Evolutionary conservation across 2,113 vertebrate species (phyloP), one percentile per base, ranked within the genome.

Genomic region (Pseudopipra pipra): DNA sequence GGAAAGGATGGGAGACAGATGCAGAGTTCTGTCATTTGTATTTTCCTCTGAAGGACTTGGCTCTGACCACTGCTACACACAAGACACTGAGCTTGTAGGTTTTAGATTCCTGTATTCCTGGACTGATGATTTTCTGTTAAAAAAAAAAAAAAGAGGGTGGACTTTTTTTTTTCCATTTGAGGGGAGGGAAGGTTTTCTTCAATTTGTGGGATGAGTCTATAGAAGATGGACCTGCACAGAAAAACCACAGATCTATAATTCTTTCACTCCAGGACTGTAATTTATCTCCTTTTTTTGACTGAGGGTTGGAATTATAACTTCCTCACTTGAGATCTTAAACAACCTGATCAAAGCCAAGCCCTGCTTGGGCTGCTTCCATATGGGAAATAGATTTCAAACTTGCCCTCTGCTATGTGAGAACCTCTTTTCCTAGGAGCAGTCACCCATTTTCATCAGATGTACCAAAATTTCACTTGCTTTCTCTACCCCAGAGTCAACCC

Each of bases 21-120:
- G 18, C 39, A 16, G 65, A n/a, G 55, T 47, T 74, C 46, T 95
- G 81, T 67, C 43, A 2, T 7, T 56, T 78, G 1, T 81, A 14
- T 67, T 85, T 95, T 84, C 63, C 82, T 89, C 76, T 84, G 85
- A 94, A 94, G 87, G 89, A 82, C 39, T 76, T 82, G 54, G 62
- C 77, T 74, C 71, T 82, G 84, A 81, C 13, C 78, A 73, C 77
- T 86, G 54, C 91, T 72, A 51, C 55, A 80, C 93, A 91, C 68
- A 61, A 72, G 68, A 59, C 58, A 80, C 83, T 77, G 81, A 91
- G 55, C 85, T 70, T 61, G 62, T 52, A 72, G 59, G 14, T 86
- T 91, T 59, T 55, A 75, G 12, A 33, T 63, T 37, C 75, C 30
- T 89, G 22, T 55, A 63, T 52, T 76, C 71, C 49, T 63, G n/a